Evolutionary conservation across 2,113 vertebrate genomes (phyloP).

Genomic region (Hippocampus guttulatus): DNA sequence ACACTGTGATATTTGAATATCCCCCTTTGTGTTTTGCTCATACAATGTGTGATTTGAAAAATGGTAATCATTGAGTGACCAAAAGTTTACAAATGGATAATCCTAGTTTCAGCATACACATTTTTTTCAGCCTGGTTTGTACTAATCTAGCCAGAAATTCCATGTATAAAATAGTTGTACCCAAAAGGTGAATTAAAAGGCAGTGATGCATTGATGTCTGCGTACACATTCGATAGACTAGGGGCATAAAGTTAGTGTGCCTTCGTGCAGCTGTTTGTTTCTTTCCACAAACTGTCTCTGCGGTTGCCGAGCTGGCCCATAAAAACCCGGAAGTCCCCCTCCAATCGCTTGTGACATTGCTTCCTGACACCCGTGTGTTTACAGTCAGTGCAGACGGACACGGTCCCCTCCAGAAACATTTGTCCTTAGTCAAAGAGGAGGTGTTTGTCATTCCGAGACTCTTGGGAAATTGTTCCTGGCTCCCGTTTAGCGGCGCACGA

Average conservation of each 20-base stretch:
- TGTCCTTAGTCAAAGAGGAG: slow-evolving; percentile 60
- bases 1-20: no score
- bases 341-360: slow-evolving; percentile 67
- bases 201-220: neutral
- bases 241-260: slow-evolving; percentile 27
- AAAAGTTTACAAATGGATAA: neutral
- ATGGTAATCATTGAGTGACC: neutral
- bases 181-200: neutral
- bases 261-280: slow-evolving; percentile 58
- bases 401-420: slow-evolving; percentile 59
- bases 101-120: neutral
- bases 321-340: slow-evolving; percentile 58
- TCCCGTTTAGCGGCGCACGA: slow-evolving; percentile 66
- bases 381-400: slow-evolving; percentile 51
- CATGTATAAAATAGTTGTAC: neutral
- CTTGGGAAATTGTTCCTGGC: slow-evolving; percentile 62
- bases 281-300: slow-evolving; percentile 52
- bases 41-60: neutral
- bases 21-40: no score
- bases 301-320: slow-evolving; percentile 55
- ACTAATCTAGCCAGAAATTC: neutral
- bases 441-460: slow-evolving; percentile 62
- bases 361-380: slow-evolving; percentile 67
- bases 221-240: neutral
- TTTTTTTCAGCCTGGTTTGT: neutral